Conservation (phyloP, 2,797 vertebrate species). For the Kryptolebias ocellatus region DNA sequence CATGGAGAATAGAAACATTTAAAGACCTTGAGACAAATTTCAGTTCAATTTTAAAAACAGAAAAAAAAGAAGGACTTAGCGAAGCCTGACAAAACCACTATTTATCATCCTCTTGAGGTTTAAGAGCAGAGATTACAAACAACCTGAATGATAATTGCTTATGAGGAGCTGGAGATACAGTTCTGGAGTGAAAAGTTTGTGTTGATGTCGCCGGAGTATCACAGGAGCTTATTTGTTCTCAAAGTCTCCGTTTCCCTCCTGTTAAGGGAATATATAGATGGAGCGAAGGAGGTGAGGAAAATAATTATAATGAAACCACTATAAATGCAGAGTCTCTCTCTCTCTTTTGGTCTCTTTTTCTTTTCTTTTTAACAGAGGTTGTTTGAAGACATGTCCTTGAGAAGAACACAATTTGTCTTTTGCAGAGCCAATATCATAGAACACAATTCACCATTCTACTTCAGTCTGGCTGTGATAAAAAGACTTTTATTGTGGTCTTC, state of each 20-base stretch:
- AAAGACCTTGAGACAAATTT: slow-evolving; percentile 75
- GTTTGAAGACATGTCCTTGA: slow-evolving; percentile 77
- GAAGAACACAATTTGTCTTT: slow-evolving; percentile 72
- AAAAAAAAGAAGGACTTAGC: slow-evolving; percentile 21
- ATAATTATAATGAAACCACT: slow-evolving; percentile 65
- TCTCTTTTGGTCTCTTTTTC: slow-evolving; percentile 5
- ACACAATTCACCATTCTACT: slow-evolving; percentile 70
- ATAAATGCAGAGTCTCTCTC: slow-evolving; percentile 49
- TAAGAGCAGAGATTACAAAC: slow-evolving; percentile 48
- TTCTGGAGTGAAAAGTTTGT: slow-evolving; percentile 28
- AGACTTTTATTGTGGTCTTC: slow-evolving; percentile 62
- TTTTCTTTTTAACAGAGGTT: slow-evolving; percentile 47
- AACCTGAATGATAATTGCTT: slow-evolving; percentile 56
- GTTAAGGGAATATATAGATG: slow-evolving; percentile 39
- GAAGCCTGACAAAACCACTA: slow-evolving; percentile 47
- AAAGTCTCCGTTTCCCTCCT: slow-evolving; percentile 24
- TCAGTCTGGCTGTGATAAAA: slow-evolving; percentile 71
- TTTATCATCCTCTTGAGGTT: slow-evolving; percentile 48
- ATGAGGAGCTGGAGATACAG: slow-evolving; percentile 38
- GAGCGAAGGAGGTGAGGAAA: slow-evolving; percentile 51
- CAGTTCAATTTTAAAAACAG: slow-evolving; percentile 62
- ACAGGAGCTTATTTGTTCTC: slow-evolving; percentile 58
- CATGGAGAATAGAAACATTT: slow-evolving; percentile 75
- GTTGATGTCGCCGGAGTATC: slow-evolving; percentile 42
- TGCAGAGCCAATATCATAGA: slow-evolving; percentile 62